Evolutionary conservation across 2,888 invertebrate genomes (phyloP), one percentile per base, ranked within the genome.

Genomic region (Spodoptera picta): DNA sequence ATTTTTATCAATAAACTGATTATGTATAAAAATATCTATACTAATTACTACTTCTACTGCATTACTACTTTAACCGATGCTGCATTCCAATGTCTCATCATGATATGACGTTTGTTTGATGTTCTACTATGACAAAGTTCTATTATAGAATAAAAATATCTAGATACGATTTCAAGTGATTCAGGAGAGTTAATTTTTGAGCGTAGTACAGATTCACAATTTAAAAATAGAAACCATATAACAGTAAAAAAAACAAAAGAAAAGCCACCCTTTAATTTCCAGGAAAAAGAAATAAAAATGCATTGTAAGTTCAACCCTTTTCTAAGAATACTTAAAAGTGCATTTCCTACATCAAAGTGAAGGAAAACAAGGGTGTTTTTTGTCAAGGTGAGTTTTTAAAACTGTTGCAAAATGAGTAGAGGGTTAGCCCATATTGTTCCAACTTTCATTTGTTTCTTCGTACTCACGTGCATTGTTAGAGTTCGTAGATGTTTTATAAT

Each of bases 311-410:
- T 9, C 14, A 12, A 36, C 11, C 49, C 43, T 46, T 49, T 53
- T 42, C 43, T 10, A 42, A 31, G 72, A 66, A 53, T 14, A 55
- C 72, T 19, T 66, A 44, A 12, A 66, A 66, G 19, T 65, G 60
- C 27, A 45, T 48, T 55, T 31, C 3, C 44, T 65, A 65, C 46
- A 49, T 46, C 43, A 56, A 60, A 71, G 41, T 44, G 14, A 36
- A n/a, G 23, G 19, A 14, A 51, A 41, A 46, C 36, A 36, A 9
- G 2, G 7, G 4, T 36, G 4, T 36, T 36, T 36, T 36, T 36
- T 36, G 36, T 36, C 36, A 36, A 36, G 36, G 7, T 36, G 36
- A 27, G 2, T 36, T 7, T 7, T 6, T 0, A 36, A 19, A 9
- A 7, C 1, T 0, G 10, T 65, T 69, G 48, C 51, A 42, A 48